Evolutionary conservation across 2,888 invertebrate genomes (phyloP).

Genomic region (Drosophila crucigera): DNA sequence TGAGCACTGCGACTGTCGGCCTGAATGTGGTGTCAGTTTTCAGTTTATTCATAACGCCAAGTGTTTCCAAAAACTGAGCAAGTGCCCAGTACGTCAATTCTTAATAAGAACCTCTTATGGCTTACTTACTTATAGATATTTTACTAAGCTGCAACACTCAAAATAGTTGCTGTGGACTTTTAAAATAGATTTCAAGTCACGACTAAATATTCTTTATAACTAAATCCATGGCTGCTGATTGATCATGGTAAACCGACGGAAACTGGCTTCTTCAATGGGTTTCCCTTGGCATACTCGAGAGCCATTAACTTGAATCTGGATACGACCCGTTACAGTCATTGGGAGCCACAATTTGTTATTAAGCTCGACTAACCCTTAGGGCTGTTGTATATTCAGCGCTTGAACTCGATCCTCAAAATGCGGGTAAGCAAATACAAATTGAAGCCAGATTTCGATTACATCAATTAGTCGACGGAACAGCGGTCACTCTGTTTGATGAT

Average conservation of each 20-base stretch:
- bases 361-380: slow-evolving; percentile 38
- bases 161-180: background rate
- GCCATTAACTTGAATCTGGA: slow-evolving; percentile 16
- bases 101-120: background rate
- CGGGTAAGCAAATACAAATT: slow-evolving; percentile 66
- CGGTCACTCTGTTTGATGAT: slow-evolving; percentile 44
- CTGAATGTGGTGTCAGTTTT: slow-evolving; percentile 66
- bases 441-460: slow-evolving; percentile 66
- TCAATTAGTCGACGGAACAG: slow-evolving; percentile 53
- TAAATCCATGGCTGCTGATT: background rate
- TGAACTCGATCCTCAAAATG: slow-evolving; percentile 30
- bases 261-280: background rate
- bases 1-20: slow-evolving; percentile 30
- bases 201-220: background rate
- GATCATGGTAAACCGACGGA: background rate
- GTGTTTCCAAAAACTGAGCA: slow-evolving; percentile 12
- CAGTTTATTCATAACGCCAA: slow-evolving; percentile 51
- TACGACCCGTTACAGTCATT: slow-evolving; percentile 35
- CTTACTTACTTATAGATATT: background rate
- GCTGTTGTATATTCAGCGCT: background rate
- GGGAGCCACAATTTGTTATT: slow-evolving; percentile 39
- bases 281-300: slow-evolving; percentile 6
- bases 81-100: slow-evolving; percentile 22
- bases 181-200: background rate
- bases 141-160: background rate